These are phyloP conservation scores for Spodoptera picta DNA, from an alignment of 2,888 invertebrate genomes.

Conservation along the genomic window DNA sequence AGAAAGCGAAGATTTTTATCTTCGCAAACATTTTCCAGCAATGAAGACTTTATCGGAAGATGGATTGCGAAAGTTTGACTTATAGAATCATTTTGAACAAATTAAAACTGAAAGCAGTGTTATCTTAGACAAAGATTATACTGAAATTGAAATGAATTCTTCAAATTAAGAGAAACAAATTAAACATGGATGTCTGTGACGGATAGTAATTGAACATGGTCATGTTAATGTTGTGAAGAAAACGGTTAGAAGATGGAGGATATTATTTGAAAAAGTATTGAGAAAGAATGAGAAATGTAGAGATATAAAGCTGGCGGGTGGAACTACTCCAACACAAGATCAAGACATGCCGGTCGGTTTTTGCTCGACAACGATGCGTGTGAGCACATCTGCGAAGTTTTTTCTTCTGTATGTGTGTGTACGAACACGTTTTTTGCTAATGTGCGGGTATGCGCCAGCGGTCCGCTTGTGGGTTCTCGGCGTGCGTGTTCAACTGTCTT, in stretches of 20 bases:
- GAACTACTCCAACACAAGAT: constrained; percentile 62
- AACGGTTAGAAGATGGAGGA: constrained; percentile 11
- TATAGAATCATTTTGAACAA: constrained; percentile 31
- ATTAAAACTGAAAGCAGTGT: constrained; percentile 26
- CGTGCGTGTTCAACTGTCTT: constrained; percentile 69
- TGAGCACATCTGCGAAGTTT: constrained; percentile 83
- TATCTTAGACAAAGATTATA: constrained; percentile 9
- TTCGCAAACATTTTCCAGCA: constrained; percentile 44
- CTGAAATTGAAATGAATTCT: constrained; percentile 2
- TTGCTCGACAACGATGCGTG: constrained; percentile 76
- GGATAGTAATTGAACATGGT: constrained; percentile 1
- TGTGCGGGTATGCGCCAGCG: constrained; percentile 66
- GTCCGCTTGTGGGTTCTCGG: constrained; percentile 66
- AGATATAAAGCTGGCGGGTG: constrained; percentile 54
- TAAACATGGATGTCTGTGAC: neutral
- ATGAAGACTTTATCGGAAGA: constrained; percentile 48
- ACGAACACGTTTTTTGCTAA: constrained; percentile 68
- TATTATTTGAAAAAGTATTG: constrained; percentile 7
- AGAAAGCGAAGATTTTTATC: constrained; percentile 40
- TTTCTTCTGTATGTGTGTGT: constrained; percentile 68
- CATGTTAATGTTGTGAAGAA: constrained; percentile 6
- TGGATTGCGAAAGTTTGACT: constrained; percentile 50
- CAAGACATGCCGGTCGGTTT: constrained; percentile 71
- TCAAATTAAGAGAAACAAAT: constrained; percentile 1
- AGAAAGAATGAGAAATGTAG: constrained; percentile 30